Base-by-base conservation (phyloP, 2,888 invertebrate species). In the Microctonus aethiopoides region DNA sequence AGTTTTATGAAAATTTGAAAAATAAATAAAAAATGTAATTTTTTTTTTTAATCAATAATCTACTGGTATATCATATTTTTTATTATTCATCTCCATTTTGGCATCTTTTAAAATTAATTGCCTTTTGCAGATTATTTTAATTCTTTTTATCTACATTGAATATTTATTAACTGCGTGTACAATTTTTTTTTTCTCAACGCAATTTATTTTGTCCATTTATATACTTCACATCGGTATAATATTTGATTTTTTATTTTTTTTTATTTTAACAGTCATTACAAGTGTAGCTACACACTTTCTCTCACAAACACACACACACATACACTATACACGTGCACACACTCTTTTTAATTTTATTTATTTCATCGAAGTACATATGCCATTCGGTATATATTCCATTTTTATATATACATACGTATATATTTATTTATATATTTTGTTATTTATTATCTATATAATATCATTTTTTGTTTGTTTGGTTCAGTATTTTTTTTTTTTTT, bases 181-280 rank as follows among this genome's bases (percentile, higher is more conserved):
- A n/a, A n/a, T n/a, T 29, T 29, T 29, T 29, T 29, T 29, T 29
- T 68, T 64, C 61, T 34, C 39, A 67, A 59, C 63, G 63, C 54
- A 67, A 46, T 67, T 69, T 67, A 72, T 57, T 36, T 68, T 66
- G 70, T 56, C 59, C 61, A 34, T 61, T 67, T 61, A 60, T 60
- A 72, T 62, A 73, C 67, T 73, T 73, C 64, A 70, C 75, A 72
- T 69, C 66, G 36, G 67, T 52, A 67, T 67, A 68, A 67, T 72
- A 73, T 73, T 75, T 72, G 70, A 73, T 73, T 74, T 72, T 62
- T 57, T 63, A 67, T 65, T 70, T 70, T 73, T 70, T 59, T 64
- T 60, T 61, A 60, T 71, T 68, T 67, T n/a, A n/a, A 72, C 64
- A 70, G 60, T 71, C 67, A 62, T 71, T 62, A 67, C 63, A 64